phyloP scores from a whole-genome alignment of 1,140 invertebrate genomes.

The Rhagoletis pomonella region DNA sequence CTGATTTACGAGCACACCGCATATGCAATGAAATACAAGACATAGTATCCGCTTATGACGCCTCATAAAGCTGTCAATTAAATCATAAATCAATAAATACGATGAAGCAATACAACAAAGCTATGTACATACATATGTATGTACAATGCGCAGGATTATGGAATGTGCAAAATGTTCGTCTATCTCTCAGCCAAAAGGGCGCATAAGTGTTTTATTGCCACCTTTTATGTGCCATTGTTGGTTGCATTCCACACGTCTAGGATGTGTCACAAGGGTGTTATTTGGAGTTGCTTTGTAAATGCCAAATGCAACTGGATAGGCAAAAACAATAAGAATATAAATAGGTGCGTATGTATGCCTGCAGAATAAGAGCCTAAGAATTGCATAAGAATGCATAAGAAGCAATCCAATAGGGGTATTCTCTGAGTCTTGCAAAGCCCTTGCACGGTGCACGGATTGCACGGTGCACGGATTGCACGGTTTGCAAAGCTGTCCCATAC shows the following conservation, averaged over 20 bases:
- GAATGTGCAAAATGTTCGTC: not conserved
- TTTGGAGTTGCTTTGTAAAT: not conserved
- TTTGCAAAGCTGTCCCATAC: too few relatives aligned
- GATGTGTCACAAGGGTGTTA: not conserved
- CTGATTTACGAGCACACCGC: not conserved
- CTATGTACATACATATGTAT: not conserved
- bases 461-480: too few relatives aligned
- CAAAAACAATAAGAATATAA: not conserved
- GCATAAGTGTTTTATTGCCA: conserved; percentile 38
- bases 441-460: too few relatives aligned
- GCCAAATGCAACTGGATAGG: not conserved
- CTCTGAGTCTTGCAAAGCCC: too few relatives aligned
- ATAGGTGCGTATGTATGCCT: not conserved
- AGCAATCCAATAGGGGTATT: too few relatives aligned
- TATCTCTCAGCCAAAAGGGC: not conserved
- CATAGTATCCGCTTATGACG: not conserved
- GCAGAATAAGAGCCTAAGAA: not conserved
- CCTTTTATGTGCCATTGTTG: not conserved
- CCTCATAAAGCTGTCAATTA: conserved; percentile 45
- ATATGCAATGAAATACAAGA: not conserved
- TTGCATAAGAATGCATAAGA: not conserved
- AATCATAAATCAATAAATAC: conserved; percentile 33
- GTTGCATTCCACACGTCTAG: not conserved
- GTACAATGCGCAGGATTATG: not conserved
- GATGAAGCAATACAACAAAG: not conserved